phyloP scores from a whole-genome alignment of 2,113 vertebrate species.

The Danionella cerebrum region DNA sequence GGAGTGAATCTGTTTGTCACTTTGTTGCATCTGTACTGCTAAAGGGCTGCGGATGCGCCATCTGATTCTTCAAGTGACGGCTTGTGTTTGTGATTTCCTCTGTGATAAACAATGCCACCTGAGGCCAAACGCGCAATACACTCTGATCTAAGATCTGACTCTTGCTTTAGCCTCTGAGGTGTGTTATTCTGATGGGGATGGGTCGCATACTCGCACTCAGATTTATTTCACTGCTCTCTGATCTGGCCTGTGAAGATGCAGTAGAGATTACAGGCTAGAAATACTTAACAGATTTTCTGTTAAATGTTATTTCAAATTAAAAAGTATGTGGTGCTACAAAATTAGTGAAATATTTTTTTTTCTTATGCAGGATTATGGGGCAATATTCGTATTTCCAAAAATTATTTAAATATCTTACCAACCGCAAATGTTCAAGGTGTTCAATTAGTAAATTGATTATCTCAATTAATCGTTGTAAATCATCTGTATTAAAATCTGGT shows the following conservation, averaged over 20 bases:
- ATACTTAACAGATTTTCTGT: too few relatives aligned
- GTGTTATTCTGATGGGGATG: background rate
- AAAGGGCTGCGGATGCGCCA: background rate
- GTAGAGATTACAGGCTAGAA: background rate
- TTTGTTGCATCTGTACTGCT: background rate
- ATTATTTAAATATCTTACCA: too few relatives aligned
- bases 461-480: too few relatives aligned
- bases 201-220: background rate
- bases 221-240: background rate
- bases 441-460: too few relatives aligned
- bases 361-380: too few relatives aligned
- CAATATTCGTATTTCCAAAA: too few relatives aligned
- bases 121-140: background rate
- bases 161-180: background rate
- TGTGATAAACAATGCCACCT: slow-evolving; percentile 27
- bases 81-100: slow-evolving; percentile 11
- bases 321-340: too few relatives aligned
- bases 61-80: slow-evolving; percentile 17
- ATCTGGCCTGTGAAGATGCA: background rate
- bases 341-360: too few relatives aligned
- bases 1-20: slow-evolving; percentile 19
- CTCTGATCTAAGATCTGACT: background rate
- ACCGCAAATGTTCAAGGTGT: too few relatives aligned
- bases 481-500: too few relatives aligned
- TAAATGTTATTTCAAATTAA: too few relatives aligned